Evolutionary conservation across 1,140 invertebrate species (phyloP), one percentile per base, ranked within the genome.

Genomic region (Drosophila kanapiae): DNA sequence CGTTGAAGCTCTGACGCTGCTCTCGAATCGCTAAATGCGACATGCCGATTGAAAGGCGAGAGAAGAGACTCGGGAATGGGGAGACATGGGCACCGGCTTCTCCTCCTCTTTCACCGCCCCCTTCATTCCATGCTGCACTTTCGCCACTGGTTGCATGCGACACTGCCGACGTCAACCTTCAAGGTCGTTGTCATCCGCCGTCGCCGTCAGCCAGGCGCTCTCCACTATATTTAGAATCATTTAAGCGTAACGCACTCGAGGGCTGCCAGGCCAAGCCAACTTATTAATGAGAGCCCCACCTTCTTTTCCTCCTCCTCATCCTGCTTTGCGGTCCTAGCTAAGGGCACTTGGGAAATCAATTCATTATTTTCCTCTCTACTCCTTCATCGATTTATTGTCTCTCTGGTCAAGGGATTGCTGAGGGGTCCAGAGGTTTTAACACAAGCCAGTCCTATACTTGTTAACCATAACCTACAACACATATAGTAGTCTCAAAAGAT

Each of bases 161-260:
- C 63, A 53, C 31, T 48, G 51, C 48, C 42, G 47, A 56, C 48
- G 47, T 64, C 78, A 71, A 76, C 31, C 59, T 56, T 56, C 82
- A 87, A 87, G 83, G 84, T 87, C 80, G 64, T 16, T 54, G 16
- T 29, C 18, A 59, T 54, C 51, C 42, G 16, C 42, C 33, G 51
- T 33, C 51, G 18, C 51, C 53, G 53, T n/a, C 76, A 38, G 56
- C 62, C 64, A 16, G 63, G 49, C 65, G 72, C 74, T 70, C 79
- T 78, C 42, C 54, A 59, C 57, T 87, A 87, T 88, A 77, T 83
- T 80, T 87, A 88, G 80, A 87, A 67, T 79, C 84, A 83, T 70
- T 87, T 68, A 78, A 83, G 83, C 82, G 76, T 79, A 87, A 87
- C 75, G 83, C 59, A 61, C 37, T 49, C 57, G 51, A 67, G 78